Evolutionary conservation across 2,888 invertebrate species (phyloP), one percentile per base, ranked within the genome.

Genomic region (Noctuana brunneofusca): DNA sequence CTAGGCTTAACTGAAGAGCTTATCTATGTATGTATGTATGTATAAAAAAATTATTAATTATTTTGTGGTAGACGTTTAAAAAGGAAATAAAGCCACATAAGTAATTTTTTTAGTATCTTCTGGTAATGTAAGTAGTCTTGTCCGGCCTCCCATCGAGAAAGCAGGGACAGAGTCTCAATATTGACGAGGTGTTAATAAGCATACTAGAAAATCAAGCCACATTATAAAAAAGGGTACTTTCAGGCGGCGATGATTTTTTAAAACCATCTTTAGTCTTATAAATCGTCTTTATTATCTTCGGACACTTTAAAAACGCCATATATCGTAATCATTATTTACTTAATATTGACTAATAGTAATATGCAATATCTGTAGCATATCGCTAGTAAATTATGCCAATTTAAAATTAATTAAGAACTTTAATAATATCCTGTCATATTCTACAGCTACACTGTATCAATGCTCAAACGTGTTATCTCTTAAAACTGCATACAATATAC

Each of bases 1-100:
- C 46, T 56, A 30, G 16, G 56, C 56, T 56, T 16, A 18, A 56
- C 16, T 53, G 46, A 46, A 46, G 56, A 56, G 56, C 56, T 56
- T 56, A 56, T 46, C 12, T 56, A 14, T 43, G 48, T 56, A 14
- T 43, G 48, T 48, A 4, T 22, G 3, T 38, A 38, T 4, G 12
- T 38, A 9, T 38, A 38, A 14, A 14, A 38, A n/a, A 14, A n/a
- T 14, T 38, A 11, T 5, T 14, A n/a, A 14, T 38, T 38, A 14
- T 38, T 38, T 14, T 1, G 38, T 38, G 14, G 3, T 38, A 38
- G 38, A 38, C 5, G 14, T 38, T 14, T 38, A 9, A 35, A 3
- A 3, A 9, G 3, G 3, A n/a, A 12, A 24, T n/a, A n/a, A n/a
- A n/a, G n/a, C n/a, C n/a, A 24, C 0, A 4, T 5, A 24, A 4